A percentile compares a stretch with the other conserved stretches of the same genome.
phyloP scores from a whole-genome alignment of 2,113 vertebrate genomes.

The Hydropotes inermis region DNA sequence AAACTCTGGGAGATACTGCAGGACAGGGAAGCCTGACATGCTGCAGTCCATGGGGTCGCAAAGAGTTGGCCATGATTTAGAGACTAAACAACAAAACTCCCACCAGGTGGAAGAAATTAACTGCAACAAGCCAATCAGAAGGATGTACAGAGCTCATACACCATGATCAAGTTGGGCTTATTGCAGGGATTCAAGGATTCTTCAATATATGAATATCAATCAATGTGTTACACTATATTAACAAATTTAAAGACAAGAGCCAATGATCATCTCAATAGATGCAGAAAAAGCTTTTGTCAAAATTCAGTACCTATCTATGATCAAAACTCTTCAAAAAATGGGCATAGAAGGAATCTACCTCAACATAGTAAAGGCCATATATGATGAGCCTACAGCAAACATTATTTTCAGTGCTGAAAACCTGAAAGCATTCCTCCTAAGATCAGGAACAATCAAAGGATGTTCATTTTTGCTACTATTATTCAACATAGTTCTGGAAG shows the following conservation, averaged over 20 bases:
- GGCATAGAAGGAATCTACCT: neutral
- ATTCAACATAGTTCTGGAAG: neutral
- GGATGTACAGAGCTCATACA: neutral
- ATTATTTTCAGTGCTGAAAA: neutral
- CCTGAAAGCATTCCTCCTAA: neutral
- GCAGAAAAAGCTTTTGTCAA: neutral
- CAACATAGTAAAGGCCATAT: neutral
- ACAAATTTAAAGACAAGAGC: no score
- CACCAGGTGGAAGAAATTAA: neutral
- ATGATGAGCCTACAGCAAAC: neutral
- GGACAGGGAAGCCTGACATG: neutral
- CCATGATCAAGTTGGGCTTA: neutral
- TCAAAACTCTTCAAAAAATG: neutral
- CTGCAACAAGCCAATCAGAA: neutral
- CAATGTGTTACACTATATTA: neutral
- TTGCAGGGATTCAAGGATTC: neutral
- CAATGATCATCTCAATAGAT: neutral
- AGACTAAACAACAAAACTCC: neutral
- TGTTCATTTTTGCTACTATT: neutral
- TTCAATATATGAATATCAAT: neutral
- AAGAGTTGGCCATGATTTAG: neutral
- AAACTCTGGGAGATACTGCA: neutral
- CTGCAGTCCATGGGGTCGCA: neutral
- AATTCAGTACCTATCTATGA: neutral
- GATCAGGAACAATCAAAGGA: neutral